Base-by-base conservation (phyloP, 2,888 invertebrate species). In the Cephus sareptanus region DNA sequence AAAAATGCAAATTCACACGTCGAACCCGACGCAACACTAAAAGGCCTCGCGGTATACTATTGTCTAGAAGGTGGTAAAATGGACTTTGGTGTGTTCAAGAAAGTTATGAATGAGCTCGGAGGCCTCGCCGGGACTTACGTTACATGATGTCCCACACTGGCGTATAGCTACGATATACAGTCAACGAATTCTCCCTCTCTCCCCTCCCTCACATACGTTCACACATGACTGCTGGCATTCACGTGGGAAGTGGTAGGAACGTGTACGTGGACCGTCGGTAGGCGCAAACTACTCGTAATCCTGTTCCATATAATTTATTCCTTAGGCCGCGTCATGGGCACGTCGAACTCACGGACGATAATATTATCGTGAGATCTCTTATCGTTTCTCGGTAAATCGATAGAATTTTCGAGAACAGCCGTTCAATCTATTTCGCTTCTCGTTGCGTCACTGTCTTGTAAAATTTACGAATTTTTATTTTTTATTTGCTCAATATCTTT, bases 41-140 rank as follows among this genome's bases (percentile, higher is more conserved):
- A 71, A 71, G 31, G 71, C 6, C 30, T 34, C 31, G 71, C 71
- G 56, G 23, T 56, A 56, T 56, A 56, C 23, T 56, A 71, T 71
- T 71, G 71, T 71, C 23, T 31, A 3, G 30, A 11, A 35, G 74
- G 31, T 40, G 71, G 71, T 84, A 83, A 85, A 83, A 83, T 84
- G 85, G 81, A 77, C 73, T 76, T 74, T 74, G 75, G 77, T 80
- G 76, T 83, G 81, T 75, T 77, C 6, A 6, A 31, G 80, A 80
- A 79, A 85, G 82, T 86, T 87, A 86, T 88, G 88, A 88, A 88
- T 88, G 88, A 87, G 85, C 86, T 85, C 84, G 83, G 83, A 71
- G 71, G 40, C 23, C 15, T 40, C 40, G 40, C 40, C 15, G 40
- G 23, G 40, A 35, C 15, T 11, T 11, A 71, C 31, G 31, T 9